Base-by-base conservation (phyloP, 2,888 invertebrate species). In the Andrena chrysosceles region DNA sequence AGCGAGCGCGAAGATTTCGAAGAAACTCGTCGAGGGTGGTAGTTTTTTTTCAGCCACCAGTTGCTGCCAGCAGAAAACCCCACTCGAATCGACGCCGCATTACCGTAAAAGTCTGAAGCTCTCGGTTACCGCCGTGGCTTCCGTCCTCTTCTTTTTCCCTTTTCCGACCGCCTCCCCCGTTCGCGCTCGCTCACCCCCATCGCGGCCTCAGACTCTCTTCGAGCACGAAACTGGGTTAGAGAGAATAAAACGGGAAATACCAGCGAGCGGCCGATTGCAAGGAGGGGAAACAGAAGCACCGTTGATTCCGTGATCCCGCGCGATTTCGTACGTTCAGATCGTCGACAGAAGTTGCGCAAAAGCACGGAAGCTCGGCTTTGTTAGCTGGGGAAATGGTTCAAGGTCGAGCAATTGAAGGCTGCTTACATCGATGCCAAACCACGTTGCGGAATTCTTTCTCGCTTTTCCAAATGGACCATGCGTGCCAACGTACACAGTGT, bases 21-120 rank as follows among this genome's bases (percentile, higher is more conserved):
- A 85, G 87, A 84, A 86, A 82, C 80, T 81, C 74, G 82, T 77
- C 67, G 83, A 75, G 71, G 78, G 74, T 73, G 77, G 69, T 59
- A 73, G 66, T 79, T 85, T 83, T 85, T 84, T 87, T 85, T 76
- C 87, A 83, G 80, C 85, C 89, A 88, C 88, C 88, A 88, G 88
- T 88, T 88, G 88, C 88, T 88, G 85, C 83, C 80, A 73, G 81
- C 86, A 85, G 81, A 84, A 88, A 88, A 88, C 81, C 82, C 85
- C 86, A 82, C 83, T 85, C 87, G 86, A 86, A 85, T 86, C 85
- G 87, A 81, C 77, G 80, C 81, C 68, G 84, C 81, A 85, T 85
- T 87, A 83, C 82, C 89, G 87, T 90, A 87, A 90, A 90, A 89
- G 89, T 88, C 89, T 85, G 85, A 74, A 85, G 82, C 85, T 86